Evolutionary conservation across 2,797 vertebrate species (phyloP), one percentile per base, ranked within the genome.

Genomic region (Tympanoctomys barrerae): DNA sequence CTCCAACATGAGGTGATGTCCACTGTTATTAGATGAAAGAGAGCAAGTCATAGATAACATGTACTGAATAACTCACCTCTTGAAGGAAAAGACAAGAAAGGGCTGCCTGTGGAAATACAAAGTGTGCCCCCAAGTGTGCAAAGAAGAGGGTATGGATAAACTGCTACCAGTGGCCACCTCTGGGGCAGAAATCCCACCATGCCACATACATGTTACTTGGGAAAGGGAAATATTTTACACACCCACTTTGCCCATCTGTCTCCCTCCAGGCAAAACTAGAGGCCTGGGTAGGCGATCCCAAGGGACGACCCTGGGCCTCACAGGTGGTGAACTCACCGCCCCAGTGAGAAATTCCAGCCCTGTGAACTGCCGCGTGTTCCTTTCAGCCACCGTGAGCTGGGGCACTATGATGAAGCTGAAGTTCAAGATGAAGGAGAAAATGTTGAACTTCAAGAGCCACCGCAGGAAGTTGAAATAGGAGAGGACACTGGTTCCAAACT

Each of bases 381-480:
- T 95, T 75, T 97, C 68, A 9, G 98, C 94, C 59, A 97, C 97
- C 10, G 99, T 88, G 0, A 99, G 98, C 97, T 99, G 99, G 0
- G 99, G 99, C 95, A 99, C 96, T 90, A 99, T 98, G 97, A 99
- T 99, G 95, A 99, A 99, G 97, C 99, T 98, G 92, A 99, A 99
- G 98, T 99, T 99, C 97, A 99, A 96, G 82, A 99, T 91, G 98
- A 99, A 99, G 0, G 99, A 99, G 98, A 99, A 99, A 82, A 99
- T 42, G 97, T 99, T 99, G 97, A 99, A 99, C 98, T 98, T 98
- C 94, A 99, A 98, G 78, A 99, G 98, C 99, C 99, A 99, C 83
- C 98, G 99, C 94, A 99, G 98, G 97, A 99, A 99, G 87, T 98
- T 94, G 96, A 99, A 99, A 89, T 99, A 99, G 90, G 99, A 99